A percentile compares a stretch with the other conserved stretches of the same genome.
Evolutionary conservation across 1,140 invertebrate genomes (phyloP).

Genomic region (Sycophila sp.): DNA sequence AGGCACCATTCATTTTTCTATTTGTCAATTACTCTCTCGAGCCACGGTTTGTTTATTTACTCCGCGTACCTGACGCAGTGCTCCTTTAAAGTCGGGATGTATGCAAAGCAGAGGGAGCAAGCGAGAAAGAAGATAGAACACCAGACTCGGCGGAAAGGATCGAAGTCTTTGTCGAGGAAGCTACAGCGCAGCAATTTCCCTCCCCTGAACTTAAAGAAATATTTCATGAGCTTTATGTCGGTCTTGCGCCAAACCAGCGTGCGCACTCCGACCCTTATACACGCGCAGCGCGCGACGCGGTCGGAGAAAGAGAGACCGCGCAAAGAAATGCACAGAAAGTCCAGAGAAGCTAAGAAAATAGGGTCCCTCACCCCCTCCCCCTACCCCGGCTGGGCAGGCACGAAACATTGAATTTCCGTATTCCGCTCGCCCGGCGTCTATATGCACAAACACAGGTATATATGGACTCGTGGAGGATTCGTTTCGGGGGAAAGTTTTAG

Average conservation of each 20-base stretch:
- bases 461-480: constrained; percentile 8
- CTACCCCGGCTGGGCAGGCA: no score
- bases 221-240: constrained; percentile 43
- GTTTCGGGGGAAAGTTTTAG: not conserved
- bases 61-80: no score
- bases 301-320: not conserved
- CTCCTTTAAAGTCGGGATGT: no score
- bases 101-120: not conserved
- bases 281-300: constrained; percentile 27
- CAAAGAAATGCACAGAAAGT: constrained; percentile 12
- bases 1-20: not conserved
- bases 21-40: no score
- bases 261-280: no score
- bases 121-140: no score
- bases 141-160: no score
- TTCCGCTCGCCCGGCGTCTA: not conserved
- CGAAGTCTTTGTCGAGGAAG: not conserved
- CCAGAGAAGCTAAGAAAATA: constrained; percentile 30
- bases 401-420: constrained; percentile 18
- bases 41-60: no score
- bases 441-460: not conserved
- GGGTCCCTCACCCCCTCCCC: constrained; percentile 1
- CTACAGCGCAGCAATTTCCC: not conserved
- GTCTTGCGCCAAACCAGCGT: constrained; percentile 30
- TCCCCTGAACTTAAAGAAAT: constrained; percentile 15